These are phyloP conservation scores for Myotis vivesi DNA, from an alignment of 2,797 vertebrate species.

Conservation along the genomic window DNA sequence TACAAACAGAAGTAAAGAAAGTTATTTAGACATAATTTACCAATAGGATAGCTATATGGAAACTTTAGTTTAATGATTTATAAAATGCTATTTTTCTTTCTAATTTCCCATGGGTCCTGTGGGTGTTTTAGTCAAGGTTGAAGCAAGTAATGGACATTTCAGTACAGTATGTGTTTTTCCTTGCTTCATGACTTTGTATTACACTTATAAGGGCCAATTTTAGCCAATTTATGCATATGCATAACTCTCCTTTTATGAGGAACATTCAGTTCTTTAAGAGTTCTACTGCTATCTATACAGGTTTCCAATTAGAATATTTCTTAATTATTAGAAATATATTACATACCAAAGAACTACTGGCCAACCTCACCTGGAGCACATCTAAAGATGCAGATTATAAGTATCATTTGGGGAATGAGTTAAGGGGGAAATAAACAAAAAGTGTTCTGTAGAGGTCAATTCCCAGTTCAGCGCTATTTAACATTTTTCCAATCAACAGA, in stretches of 20 bases:
- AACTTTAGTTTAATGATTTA: slow-evolving; percentile 69
- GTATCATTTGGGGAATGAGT: slow-evolving; percentile 72
- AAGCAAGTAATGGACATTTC: slow-evolving; percentile 60
- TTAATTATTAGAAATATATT: slow-evolving; percentile 77
- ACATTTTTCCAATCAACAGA: slow-evolving; percentile 53
- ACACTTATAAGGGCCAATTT: slow-evolving; percentile 74
- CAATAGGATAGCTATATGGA: slow-evolving; percentile 52
- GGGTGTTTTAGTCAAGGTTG: slow-evolving; percentile 71
- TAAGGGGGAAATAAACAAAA: slow-evolving; percentile 70
- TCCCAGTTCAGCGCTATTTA: slow-evolving; percentile 61
- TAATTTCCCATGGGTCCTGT: slow-evolving; percentile 69
- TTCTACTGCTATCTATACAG: slow-evolving; percentile 59
- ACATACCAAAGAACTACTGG: slow-evolving; percentile 51
- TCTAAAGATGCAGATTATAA: slow-evolving; percentile 76
- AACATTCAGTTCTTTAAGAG: neutral
- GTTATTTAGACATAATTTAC: slow-evolving; percentile 59
- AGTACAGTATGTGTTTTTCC: slow-evolving; percentile 58
- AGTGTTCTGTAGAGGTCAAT: slow-evolving; percentile 64
- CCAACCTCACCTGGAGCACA: slow-evolving; percentile 49
- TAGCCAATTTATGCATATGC: slow-evolving; percentile 64
- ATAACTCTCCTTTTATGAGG: slow-evolving; percentile 67
- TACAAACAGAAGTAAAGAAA: slow-evolving; percentile 67
- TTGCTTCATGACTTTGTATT: slow-evolving; percentile 66
- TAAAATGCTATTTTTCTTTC: slow-evolving; percentile 79
- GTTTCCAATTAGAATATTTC: slow-evolving; percentile 81